These are phyloP conservation scores for Oreortyx pictus DNA, from an alignment of 2,797 vertebrate species.

Conservation along the genomic window DNA sequence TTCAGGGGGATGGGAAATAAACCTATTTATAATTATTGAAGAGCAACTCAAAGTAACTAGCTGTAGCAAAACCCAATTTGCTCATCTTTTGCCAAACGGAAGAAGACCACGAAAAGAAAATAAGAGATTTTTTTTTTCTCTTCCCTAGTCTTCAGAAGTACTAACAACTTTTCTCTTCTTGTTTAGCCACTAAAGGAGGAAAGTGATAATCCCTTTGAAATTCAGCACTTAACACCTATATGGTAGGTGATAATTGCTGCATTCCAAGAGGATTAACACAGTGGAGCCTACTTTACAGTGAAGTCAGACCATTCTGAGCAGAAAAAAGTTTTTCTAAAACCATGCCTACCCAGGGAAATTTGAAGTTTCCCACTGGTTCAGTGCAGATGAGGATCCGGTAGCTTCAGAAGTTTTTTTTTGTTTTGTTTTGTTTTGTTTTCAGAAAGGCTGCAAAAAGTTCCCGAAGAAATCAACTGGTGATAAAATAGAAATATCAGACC, in stretches of 20 bases:
- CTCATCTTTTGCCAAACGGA: constrained; percentile 16
- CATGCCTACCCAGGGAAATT: constrained; percentile 32
- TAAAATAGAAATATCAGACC: not conserved
- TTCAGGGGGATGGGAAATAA: not conserved
- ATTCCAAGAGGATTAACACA: constrained; percentile 75
- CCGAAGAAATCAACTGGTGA: not conserved
- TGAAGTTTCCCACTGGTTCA: constrained; percentile 3
- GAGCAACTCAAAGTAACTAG: constrained; percentile 39
- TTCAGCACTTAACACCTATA: constrained; percentile 78
- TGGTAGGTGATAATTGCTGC: constrained; percentile 76
- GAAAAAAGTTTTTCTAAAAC: constrained; percentile 61
- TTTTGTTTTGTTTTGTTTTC: not conserved
- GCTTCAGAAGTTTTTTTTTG: not conserved
- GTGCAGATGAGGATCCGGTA: not conserved
- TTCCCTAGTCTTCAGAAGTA: constrained; percentile 49
- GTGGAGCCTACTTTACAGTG: constrained; percentile 65
- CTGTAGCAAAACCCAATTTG: constrained; percentile 36
- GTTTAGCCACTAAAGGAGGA: constrained; percentile 54
- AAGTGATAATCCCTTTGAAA: constrained; percentile 77
- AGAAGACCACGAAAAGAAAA: constrained; percentile 34
- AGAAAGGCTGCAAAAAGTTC: not conserved
- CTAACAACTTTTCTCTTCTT: constrained; percentile 68
- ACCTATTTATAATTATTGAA: constrained; percentile 13
- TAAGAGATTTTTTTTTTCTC: not conserved
- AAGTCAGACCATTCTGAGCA: constrained; percentile 49